Base-by-base conservation (phyloP, 2,113 vertebrate species). In the Callochromis pleurospilus region DNA sequence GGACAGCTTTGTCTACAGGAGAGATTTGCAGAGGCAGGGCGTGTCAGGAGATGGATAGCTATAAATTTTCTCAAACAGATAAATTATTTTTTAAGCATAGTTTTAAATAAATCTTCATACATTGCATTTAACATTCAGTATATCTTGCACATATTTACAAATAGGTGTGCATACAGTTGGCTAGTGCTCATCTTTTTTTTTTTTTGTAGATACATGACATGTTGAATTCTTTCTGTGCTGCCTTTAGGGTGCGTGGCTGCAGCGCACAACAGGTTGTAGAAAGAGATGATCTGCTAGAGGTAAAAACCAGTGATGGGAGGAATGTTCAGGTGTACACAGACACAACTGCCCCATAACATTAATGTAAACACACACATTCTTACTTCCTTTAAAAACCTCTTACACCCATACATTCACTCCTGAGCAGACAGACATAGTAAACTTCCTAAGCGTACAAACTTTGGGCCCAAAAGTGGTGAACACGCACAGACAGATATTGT, bases 111-210 rank as follows among this genome's bases (percentile, higher is more conserved):
- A 90, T 91, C 86, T 89, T 80, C 91, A 81, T 91, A 90, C 86
- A 75, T 90, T 93, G 91, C 88, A 89, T 91, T 89, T 83, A 91
- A 94, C 94, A 94, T 94, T 96, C 92, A 92, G n/a, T 73, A 85
- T 86, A 94, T 91, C 85, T 93, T 92, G 92, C 91, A 95, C 91
- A 73, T 95, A 95, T 96, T 94, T 95, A 95, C 94, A 95, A 92
- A 90, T 29, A 56, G 79, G 91, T 94, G 94, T 94, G 95, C 93
- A 90, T 95, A 94, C 92, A 94, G 79, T 92, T 88, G 92, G 90
- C 90, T 86, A 92, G 94, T 93, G 95, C 86, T 93, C 75, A 3
- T 92, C 89, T 81, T 79, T 26, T 60, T 80, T 31, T 90, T 90
- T 80, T 79, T 47, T 60, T 80, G 87, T 84, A 26, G 85, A 81